Conservation (phyloP, 30 jellyfish, hydroid and myxozoan species). For the Pseudorhiza aurosa region DNA sequence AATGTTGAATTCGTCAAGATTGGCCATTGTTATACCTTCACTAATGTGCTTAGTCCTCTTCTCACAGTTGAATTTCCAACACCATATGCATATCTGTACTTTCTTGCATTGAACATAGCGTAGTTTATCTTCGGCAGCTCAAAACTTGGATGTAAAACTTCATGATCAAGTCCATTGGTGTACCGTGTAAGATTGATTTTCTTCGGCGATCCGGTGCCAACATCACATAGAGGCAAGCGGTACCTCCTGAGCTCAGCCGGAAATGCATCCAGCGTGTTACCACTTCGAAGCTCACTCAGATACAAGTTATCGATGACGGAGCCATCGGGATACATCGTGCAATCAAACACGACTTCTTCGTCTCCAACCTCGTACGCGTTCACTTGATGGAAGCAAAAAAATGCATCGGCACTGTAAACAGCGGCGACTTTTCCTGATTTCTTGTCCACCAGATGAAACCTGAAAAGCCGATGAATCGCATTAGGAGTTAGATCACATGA, state of each 20-base stretch:
- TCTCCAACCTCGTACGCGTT: conserved; percentile 53
- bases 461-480: background rate
- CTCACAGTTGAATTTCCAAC: conserved; percentile 39
- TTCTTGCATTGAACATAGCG: conserved; percentile 24
- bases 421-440: conserved; percentile 45
- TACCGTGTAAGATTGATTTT: background rate
- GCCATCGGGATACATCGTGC: conserved; percentile 66
- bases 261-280: conserved; percentile 36
- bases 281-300: conserved; percentile 42
- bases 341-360: conserved; percentile 51
- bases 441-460: conserved; percentile 61
- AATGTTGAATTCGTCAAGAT: no score
- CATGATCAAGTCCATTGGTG: conserved; percentile 59
- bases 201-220: conserved; percentile 33
- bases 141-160: conserved; percentile 61
- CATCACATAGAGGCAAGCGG: conserved; percentile 63
- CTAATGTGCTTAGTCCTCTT: conserved; percentile 35
- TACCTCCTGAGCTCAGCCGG: conserved; percentile 69
- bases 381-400: conserved; percentile 79
- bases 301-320: conserved; percentile 59
- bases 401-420: conserved; percentile 56
- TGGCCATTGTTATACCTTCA: conserved; percentile 58
- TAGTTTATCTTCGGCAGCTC: conserved; percentile 79
- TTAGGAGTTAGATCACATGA: no score
- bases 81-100: conserved; percentile 65